A percentile compares a stretch with the other conserved stretches of the same genome.
These are phyloP conservation scores for Pomacea maculata DNA, from an alignment of 1,140 invertebrate genomes.

Conservation along the genomic window DNA sequence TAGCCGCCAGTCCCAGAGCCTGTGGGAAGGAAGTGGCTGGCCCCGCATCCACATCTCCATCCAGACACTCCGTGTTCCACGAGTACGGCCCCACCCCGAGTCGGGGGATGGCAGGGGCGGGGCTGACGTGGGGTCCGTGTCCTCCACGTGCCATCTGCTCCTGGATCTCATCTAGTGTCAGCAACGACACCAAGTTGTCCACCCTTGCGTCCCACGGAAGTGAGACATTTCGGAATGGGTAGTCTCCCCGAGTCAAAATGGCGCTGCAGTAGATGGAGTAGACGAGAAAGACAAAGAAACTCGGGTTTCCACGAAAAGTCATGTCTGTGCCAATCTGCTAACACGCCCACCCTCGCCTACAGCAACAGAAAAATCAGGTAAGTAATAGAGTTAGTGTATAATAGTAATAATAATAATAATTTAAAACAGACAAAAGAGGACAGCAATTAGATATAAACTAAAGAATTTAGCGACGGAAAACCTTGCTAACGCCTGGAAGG, in stretches of 20 bases:
- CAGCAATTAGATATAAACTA: too few relatives aligned
- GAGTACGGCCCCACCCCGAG: constrained; percentile 58
- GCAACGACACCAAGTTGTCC: constrained; percentile 54
- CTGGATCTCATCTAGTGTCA: constrained; percentile 56
- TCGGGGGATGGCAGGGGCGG: constrained; percentile 56
- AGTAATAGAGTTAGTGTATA: too few relatives aligned
- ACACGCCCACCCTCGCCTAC: too few relatives aligned
- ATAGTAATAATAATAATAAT: too few relatives aligned
- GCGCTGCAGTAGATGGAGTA: not conserved
- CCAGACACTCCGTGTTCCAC: constrained; percentile 62
- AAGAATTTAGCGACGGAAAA: too few relatives aligned
- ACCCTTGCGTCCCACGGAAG: constrained; percentile 57
- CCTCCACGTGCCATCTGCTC: constrained; percentile 58
- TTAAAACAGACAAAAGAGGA: too few relatives aligned
- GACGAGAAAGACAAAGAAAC: not conserved
- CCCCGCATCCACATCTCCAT: constrained; percentile 49
- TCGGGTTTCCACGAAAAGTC: too few relatives aligned
- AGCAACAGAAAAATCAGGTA: too few relatives aligned
- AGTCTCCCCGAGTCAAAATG: constrained; percentile 12
- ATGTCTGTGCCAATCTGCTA: too few relatives aligned
- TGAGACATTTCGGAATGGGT: constrained; percentile 54
- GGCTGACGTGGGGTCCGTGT: constrained; percentile 46
- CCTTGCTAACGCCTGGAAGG: too few relatives aligned
- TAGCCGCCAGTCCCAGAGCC: constrained; percentile 58
- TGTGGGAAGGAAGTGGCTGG: constrained; percentile 61